Base-by-base conservation (phyloP, 2,888 invertebrate genomes). In the Lysandra coridon region DNA sequence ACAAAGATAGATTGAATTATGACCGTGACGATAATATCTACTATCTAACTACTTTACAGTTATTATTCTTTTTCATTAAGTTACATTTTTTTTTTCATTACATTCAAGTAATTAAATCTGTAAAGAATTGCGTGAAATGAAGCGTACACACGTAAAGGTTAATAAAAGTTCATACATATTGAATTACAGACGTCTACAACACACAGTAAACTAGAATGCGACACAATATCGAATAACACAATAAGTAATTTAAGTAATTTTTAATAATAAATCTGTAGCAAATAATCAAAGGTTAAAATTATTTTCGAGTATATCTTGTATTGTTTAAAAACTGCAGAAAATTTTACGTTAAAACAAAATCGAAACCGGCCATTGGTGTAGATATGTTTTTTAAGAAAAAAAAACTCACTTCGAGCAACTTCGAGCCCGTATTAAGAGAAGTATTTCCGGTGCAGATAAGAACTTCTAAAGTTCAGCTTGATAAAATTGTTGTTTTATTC, bases 81-180 rank as follows among this genome's bases (percentile, higher is more conserved):
- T 44, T 75, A 10, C 4, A 75, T 4, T 75, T 75, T 33, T 2
- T 4, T 75, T 75, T 33, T 2, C 33, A 57, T 33, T 57, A 57
- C 30, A n/a, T 33, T 14, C 23, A 76, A 53, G 57, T 76, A 76
- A 76, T 60, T 80, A 79, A 60, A 73, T 80, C 79, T 77, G 73
- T 79, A 79, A 69, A 79, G 73, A 81, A 80, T 82, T 79, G 81
- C 76, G 80, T 83, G 83, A 80, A 85, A 85, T 84, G 84, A 83
- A 80, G 81, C 84, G 82, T 84, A 83, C 73, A 81, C 82, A 83
- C 83, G 84, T 82, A 81, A 80, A 80, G 81, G 81, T 80, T 80
- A 81, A 80, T 79, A 57, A 76, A 76, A 57, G 57, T 57, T 76
- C 49, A 76, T 76, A 57, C 76, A 76, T 76, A 76, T 76, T 76